Conservation (phyloP, 2,888 invertebrate genomes). For the Atrina japonica region DNA sequence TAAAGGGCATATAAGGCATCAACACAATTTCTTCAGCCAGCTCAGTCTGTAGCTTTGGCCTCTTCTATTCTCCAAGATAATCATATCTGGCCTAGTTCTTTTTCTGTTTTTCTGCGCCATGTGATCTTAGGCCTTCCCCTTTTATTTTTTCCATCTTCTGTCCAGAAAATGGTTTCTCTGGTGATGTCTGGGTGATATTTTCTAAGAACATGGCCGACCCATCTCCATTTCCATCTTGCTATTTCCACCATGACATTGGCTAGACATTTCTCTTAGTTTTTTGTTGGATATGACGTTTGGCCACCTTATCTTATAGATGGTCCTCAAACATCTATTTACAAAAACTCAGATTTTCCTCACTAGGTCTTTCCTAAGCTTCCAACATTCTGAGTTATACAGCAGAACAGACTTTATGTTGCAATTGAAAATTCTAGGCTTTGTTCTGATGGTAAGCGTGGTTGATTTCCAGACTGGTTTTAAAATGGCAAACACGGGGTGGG, state of each 20-base stretch:
- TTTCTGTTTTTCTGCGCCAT: no score
- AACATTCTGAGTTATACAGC: conserved; percentile 6
- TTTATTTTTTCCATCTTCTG: not conserved
- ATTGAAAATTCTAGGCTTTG: conserved; percentile 16
- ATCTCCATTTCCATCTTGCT: conserved; percentile 3
- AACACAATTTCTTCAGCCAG: no score
- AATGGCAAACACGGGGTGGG: no score
- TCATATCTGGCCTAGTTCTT: no score
- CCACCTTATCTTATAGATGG: not conserved
- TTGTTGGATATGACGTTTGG: no score
- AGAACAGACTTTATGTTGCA: conserved; percentile 13
- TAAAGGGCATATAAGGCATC: no score
- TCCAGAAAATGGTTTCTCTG: conserved; percentile 21
- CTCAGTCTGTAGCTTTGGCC: no score
- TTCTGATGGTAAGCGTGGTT: conserved; percentile 5
- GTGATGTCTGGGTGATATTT: no score
- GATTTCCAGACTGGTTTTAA: conserved; percentile 9
- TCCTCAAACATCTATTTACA: no score
- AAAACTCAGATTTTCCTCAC: not conserved
- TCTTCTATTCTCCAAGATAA: no score
- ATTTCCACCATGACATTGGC: conserved; percentile 1
- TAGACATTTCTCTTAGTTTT: no score
- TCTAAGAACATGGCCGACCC: conserved; percentile 18
- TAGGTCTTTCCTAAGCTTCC: not conserved
- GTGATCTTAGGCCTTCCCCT: no score